These are phyloP conservation scores for Hypocryptadius cinnamomeus DNA, from an alignment of 2,113 vertebrate species.

Conservation along the genomic window DNA sequence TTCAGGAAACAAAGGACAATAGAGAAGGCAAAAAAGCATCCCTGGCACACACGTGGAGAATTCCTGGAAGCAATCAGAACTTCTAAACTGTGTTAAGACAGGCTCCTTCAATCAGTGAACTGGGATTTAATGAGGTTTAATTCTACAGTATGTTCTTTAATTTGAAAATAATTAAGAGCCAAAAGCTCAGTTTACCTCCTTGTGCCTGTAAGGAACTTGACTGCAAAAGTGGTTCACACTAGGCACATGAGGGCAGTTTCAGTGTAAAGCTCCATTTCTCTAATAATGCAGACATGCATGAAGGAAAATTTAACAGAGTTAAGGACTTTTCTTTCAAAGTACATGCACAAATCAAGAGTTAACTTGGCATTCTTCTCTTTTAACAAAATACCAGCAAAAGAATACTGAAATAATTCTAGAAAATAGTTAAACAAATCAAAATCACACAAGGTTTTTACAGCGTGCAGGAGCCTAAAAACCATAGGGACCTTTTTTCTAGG, in stretches of 20 bases:
- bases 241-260: neutral
- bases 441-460: neutral
- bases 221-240: neutral
- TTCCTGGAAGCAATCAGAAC: neutral
- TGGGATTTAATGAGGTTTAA: neutral
- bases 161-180: neutral
- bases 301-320: neutral
- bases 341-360: neutral
- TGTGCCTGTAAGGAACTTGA: neutral
- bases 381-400: neutral
- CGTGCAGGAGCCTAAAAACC: neutral
- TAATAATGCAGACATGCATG: neutral
- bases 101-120: neutral
- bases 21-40: neutral
- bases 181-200: neutral
- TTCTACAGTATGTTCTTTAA: neutral
- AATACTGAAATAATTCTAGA: neutral
- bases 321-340: neutral
- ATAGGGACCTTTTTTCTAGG: neutral
- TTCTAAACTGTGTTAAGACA: neutral
- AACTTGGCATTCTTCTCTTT: neutral
- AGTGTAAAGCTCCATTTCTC: neutral
- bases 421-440: neutral
- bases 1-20: neutral
- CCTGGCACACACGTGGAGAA: neutral